These are phyloP conservation scores for western clawed frog (Xenopus tropicalis) DNA, from an alignment of 2,113 vertebrate genomes.

Conservation along the genomic window UCB_Xtro_10.0 CM004450.2:116642001-116642500, in stretches of 20 bases:
- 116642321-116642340: neutral
- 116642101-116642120: no score
- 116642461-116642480: conserved; percentile 2
- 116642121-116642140: no score
- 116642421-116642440: neutral
- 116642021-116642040: no score
- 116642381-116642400: neutral
- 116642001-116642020: no score
- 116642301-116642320: neutral
- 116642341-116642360: neutral
- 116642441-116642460: neutral
- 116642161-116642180: no score
- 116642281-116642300: neutral
- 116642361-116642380: neutral
- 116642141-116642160: no score
- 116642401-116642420: neutral
- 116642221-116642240: neutral
- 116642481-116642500: conserved; percentile 11
- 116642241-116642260: neutral
- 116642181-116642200: neutral
- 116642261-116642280: neutral
- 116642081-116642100: no score
- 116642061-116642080: no score
- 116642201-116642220: neutral
- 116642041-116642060: no score